Evolutionary conservation across 2,797 vertebrate species (phyloP).

Genomic region (Heterohyrax brucei): DNA sequence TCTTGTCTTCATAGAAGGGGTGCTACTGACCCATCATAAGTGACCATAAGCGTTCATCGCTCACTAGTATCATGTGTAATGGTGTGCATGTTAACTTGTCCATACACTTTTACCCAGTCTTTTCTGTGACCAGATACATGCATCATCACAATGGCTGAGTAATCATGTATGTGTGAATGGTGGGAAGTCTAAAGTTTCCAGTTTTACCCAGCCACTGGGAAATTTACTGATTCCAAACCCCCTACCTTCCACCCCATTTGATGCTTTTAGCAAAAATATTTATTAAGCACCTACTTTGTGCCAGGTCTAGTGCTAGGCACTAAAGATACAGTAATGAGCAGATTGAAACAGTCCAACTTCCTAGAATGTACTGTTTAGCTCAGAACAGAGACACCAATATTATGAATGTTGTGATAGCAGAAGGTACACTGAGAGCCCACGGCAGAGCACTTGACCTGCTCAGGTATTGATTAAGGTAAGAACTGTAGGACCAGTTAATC

Average conservation of each 20-base stretch:
- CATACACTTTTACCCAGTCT: not conserved
- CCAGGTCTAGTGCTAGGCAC: not conserved
- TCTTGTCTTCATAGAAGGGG: conserved; percentile 30
- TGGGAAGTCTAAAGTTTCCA: not conserved
- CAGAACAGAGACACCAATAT: not conserved
- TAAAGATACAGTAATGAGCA: not conserved
- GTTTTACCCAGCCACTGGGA: not conserved
- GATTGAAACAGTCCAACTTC: not conserved
- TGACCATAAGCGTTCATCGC: not conserved
- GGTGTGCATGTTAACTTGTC: conserved; percentile 27
- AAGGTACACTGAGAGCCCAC: not conserved
- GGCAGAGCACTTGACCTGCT: not conserved
- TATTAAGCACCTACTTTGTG: conserved; percentile 19
- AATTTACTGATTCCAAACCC: not conserved
- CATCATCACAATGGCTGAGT: conserved; percentile 36
- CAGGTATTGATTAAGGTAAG: not conserved
- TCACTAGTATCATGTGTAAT: not conserved
- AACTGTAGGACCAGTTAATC: not conserved
- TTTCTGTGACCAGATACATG: not conserved
- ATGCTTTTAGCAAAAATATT: conserved; percentile 44
- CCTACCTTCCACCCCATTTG: not conserved
- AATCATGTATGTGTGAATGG: not conserved
- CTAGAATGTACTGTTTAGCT: not conserved
- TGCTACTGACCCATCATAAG: not conserved
- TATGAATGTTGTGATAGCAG: not conserved